These are phyloP conservation scores for Laupala kohalensis DNA, from an alignment of 1,140 invertebrate genomes.

Conservation along the genomic window DNA sequence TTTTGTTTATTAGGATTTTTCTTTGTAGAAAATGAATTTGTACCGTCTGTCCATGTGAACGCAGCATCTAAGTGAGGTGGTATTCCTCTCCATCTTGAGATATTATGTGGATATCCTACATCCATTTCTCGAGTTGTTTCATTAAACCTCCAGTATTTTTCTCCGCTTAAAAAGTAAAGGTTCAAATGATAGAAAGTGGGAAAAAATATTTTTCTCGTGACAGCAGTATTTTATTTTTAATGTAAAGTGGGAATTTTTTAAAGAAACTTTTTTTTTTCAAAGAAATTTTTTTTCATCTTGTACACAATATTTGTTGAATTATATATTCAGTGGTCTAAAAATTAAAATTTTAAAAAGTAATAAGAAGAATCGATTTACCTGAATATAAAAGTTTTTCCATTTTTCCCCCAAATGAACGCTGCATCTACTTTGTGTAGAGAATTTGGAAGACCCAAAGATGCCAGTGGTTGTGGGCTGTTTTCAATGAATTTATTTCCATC, in stretches of 20 bases:
- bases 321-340: background rate
- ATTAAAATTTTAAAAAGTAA: background rate
- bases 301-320: background rate
- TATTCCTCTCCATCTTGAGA: slow-evolving; percentile 50
- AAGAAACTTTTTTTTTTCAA: background rate
- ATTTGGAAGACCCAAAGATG: slow-evolving; percentile 44
- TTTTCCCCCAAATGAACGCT: slow-evolving; percentile 46
- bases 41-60: slow-evolving; percentile 45
- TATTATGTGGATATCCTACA: slow-evolving; percentile 48
- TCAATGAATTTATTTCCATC: slow-evolving; percentile 40
- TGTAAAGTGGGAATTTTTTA: too few species aligned
- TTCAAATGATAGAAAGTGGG: slow-evolving; percentile 10
- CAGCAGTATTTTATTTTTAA: background rate
- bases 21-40: slow-evolving; percentile 3
- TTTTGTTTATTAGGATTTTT: background rate
- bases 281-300: background rate
- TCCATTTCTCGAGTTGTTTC: slow-evolving; percentile 42
- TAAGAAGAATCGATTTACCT: slow-evolving; percentile 21
- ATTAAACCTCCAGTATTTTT: slow-evolving; percentile 55
- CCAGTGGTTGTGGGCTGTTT: slow-evolving; percentile 38
- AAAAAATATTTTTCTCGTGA: slow-evolving; percentile 16
- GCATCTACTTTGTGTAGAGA: slow-evolving; percentile 52
- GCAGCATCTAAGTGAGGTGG: slow-evolving; percentile 48
- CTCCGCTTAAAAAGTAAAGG: slow-evolving; percentile 32
- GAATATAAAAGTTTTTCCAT: slow-evolving; percentile 38